Conservation (phyloP, 2,888 invertebrate genomes). For the Creontiades dilutus region DNA sequence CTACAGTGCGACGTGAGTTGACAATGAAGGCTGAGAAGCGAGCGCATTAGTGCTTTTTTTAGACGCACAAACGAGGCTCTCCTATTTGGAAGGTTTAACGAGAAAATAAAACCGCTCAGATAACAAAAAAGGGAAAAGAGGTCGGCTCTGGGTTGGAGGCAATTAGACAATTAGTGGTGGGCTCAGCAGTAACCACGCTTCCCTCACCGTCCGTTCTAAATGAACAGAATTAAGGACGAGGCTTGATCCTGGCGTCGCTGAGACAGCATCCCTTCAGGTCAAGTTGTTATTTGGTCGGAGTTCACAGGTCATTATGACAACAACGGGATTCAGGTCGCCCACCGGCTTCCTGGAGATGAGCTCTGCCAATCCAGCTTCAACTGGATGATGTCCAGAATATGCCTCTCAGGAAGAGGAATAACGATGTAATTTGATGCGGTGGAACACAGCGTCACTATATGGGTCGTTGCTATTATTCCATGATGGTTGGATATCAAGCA, state of each 20-base stretch:
- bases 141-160: background rate
- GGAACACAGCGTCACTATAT: no score
- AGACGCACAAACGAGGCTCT: background rate
- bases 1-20: no score
- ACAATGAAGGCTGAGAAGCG: no score
- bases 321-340: background rate
- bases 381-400: no score
- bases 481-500: no score
- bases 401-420: no score
- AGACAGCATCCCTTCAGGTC: background rate
- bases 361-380: background rate
- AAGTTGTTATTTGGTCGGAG: background rate
- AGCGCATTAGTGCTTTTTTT: background rate
- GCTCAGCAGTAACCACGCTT: background rate
- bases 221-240: background rate
- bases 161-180: conserved; percentile 8
- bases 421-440: no score
- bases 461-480: no score
- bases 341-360: background rate
- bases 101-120: background rate
- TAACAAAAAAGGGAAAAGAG: conserved; percentile 15
- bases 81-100: background rate
- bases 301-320: background rate
- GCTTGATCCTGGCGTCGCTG: background rate
- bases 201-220: background rate